Percentiles rank a stretch among this genome's conserved stretches.
phyloP scores from a whole-genome alignment of 1,140 invertebrate species.

The Bombus pyrosoma region DNA sequence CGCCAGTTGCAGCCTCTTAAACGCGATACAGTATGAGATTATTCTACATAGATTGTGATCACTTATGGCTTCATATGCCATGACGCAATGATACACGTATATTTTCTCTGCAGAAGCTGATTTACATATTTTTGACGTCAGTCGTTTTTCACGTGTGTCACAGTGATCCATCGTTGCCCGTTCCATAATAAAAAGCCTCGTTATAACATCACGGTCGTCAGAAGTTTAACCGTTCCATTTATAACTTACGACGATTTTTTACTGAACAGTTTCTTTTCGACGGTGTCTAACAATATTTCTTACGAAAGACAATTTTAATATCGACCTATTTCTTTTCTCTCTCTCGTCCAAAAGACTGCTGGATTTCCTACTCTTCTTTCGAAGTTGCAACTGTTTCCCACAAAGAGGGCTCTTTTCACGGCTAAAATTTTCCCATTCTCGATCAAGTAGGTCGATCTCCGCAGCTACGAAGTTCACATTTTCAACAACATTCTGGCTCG shows the following conservation, averaged over 20 bases:
- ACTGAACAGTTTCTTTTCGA: no score
- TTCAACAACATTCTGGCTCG: not conserved
- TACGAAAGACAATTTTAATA: not conserved
- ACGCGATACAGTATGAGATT: not conserved
- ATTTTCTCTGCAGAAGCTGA: not conserved
- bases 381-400: not conserved
- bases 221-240: not conserved
- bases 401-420: no score
- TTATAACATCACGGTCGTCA: not conserved
- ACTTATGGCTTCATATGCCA: not conserved
- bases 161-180: not conserved
- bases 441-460: not conserved
- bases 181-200: not conserved
- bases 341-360: no score
- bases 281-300: not conserved
- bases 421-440: not conserved
- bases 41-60: not conserved
- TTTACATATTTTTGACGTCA: conserved; percentile 8
- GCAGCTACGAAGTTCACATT: not conserved
- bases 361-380: no score
- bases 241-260: no score
- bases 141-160: not conserved
- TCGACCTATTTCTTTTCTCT: not conserved
- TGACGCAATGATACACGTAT: not conserved
- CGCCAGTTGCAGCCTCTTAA: not conserved